phyloP scores from a whole-genome alignment of 2,888 invertebrate species.

The Ornithoptera alexandrae region DNA sequence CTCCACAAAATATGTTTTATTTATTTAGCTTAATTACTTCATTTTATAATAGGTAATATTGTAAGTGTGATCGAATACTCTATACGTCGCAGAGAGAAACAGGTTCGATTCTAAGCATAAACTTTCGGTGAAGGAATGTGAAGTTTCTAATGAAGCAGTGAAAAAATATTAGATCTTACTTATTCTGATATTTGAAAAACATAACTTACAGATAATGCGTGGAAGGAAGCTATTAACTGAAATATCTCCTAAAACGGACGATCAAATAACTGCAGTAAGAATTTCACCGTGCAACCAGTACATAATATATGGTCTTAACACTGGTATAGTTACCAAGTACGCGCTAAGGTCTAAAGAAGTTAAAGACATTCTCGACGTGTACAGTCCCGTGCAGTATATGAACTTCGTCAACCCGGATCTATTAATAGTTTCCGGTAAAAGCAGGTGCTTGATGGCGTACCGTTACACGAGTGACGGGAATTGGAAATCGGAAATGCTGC shows the following conservation, averaged over 20 bases:
- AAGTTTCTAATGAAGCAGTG: too few relatives aligned
- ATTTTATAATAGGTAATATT: too few relatives aligned
- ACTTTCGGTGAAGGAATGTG: too few relatives aligned
- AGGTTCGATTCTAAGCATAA: too few relatives aligned
- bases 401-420: constrained; percentile 58
- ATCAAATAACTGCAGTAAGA: constrained; percentile 67
- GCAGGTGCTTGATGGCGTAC: constrained; percentile 68
- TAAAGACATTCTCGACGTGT: constrained; percentile 60
- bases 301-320: constrained; percentile 71
- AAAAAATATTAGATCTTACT: neutral
- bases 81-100: too few relatives aligned
- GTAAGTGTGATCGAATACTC: too few relatives aligned
- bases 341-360: constrained; percentile 59
- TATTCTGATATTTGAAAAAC: neutral
- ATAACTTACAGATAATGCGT: constrained; percentile 59
- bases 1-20: too few relatives aligned
- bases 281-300: constrained; percentile 75
- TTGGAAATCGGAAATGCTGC: constrained; percentile 68
- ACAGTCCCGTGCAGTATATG: constrained; percentile 65
- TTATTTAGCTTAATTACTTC: too few relatives aligned
- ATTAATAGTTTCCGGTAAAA: constrained; percentile 66
- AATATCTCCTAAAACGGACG: constrained; percentile 62
- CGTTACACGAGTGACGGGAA: constrained; percentile 44
- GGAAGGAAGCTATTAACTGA: constrained; percentile 69
- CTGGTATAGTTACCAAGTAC: constrained; percentile 66